These are phyloP conservation scores for Polyommatus iphigenia DNA, from an alignment of 2,888 invertebrate species.

Conservation along the genomic window DNA sequence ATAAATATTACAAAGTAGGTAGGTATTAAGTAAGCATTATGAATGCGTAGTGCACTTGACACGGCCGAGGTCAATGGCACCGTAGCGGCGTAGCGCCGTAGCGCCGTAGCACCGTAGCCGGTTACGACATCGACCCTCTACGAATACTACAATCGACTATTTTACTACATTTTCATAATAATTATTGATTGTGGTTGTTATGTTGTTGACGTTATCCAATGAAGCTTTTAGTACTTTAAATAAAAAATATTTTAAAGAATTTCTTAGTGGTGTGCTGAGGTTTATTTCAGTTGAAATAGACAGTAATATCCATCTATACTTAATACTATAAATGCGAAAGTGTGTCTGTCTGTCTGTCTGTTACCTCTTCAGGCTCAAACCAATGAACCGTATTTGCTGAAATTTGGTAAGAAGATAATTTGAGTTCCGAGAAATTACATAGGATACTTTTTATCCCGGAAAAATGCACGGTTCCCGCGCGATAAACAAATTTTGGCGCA, in stretches of 20 bases:
- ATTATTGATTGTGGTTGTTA: background rate
- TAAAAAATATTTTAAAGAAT: background rate
- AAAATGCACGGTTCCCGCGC: no score
- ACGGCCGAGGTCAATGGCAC: constrained; percentile 63
- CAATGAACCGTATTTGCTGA: no score
- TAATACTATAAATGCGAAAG: no score
- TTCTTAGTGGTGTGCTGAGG: no score
- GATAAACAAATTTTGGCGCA: no score
- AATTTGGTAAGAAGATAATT: no score
- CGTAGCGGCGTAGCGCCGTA: constrained; percentile 44
- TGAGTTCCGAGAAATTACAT: no score
- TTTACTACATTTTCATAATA: background rate
- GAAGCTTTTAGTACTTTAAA: background rate
- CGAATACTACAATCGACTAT: constrained; percentile 5
- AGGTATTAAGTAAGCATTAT: constrained; percentile 38
- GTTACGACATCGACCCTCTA: constrained; percentile 38
- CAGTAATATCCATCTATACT: no score
- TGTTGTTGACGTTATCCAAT: background rate
- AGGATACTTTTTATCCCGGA: no score
- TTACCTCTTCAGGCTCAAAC: no score
- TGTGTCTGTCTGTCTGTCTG: no score
- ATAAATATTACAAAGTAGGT: constrained; percentile 22
- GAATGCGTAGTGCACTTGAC: constrained; percentile 63
- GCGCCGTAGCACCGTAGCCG: constrained; percentile 41
- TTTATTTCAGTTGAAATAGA: no score